A percentile compares a stretch with the other conserved stretches of the same genome.
Evolutionary conservation across 2,797 vertebrate genomes (phyloP).

Genomic region (Huso huso): DNA sequence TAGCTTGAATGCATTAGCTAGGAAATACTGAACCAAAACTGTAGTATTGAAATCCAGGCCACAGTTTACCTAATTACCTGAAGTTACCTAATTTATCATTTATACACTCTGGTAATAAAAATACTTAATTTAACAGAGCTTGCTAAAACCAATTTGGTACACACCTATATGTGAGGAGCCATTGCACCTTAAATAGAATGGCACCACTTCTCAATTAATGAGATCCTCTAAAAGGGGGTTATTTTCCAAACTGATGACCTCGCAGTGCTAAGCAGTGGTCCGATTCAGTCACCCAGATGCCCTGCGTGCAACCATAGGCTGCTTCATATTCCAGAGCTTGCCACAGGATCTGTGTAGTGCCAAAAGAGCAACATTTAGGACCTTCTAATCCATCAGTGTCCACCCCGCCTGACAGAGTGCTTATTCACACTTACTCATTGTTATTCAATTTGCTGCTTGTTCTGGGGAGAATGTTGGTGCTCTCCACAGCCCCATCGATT

Average conservation of each 20-base stretch:
- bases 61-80: not conserved
- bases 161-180: not conserved
- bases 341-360: slow-evolving; percentile 39
- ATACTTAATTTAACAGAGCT: not conserved
- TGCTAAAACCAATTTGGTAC: not conserved
- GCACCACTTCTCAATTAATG: slow-evolving; percentile 17
- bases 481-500: slow-evolving; percentile 40
- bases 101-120: not conserved
- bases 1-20: too few species aligned
- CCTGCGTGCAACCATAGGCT: slow-evolving; percentile 35
- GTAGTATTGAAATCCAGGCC: too few species aligned
- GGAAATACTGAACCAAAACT: too few species aligned
- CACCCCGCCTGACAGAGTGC: slow-evolving; percentile 69
- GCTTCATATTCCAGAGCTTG: slow-evolving; percentile 26
- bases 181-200: not conserved
- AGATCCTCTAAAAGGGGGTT: slow-evolving; percentile 21
- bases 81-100: not conserved
- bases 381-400: slow-evolving; percentile 81
- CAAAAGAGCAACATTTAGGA: slow-evolving; percentile 48
- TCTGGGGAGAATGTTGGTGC: slow-evolving; percentile 50
- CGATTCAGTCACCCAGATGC: slow-evolving; percentile 30
- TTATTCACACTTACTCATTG: slow-evolving; percentile 79
- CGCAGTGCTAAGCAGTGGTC: slow-evolving; percentile 22
- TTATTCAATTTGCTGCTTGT: slow-evolving; percentile 72
- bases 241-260: slow-evolving; percentile 15